Evolutionary conservation across 1,140 invertebrate species (phyloP), one percentile per base, ranked within the genome.

Genomic region (Holcopasites calliopsidis): DNA sequence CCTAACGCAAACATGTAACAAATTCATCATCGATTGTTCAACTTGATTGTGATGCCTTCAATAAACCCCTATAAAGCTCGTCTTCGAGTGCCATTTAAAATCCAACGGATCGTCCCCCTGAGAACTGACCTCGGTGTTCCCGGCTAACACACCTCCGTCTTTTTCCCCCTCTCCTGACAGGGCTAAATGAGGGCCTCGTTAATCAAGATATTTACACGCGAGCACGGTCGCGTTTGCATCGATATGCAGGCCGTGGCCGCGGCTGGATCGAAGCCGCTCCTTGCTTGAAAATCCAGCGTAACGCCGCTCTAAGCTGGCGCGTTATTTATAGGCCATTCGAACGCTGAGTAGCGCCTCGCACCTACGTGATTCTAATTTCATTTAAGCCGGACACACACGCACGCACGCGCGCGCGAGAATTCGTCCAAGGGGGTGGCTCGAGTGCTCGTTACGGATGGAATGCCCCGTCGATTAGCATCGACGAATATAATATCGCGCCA

Each of bases 151-250:
- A 1, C 1, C 5, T 3, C 31, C 13, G 26, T 11, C 21, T 13
- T n/a, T n/a, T 7, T 10, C 3, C 8, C 31, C 13, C 21, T 1
- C 21, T 4, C 6, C 52, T n/a, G 58, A 21, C 44, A 38, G 73
- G 50, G 70, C 60, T 73, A 77, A 78, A 66, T 49, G 71, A 69
- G 80, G 79, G 57, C 42, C 76, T 83, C 80, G 80, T 88, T 87
- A 87, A 89, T 88, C 83, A 83, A 89, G 88, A 84, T 87, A 89
- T 89, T 89, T 87, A 84, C 88, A 86, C 84, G 83, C 79, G 78
- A 70, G 80, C 80, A 83, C 71, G 74, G 86, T 87, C 86, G 76
- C 70, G 28, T 40, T 33, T 64, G 74, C 82, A 80, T 85, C 81
- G 79, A 85, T 84, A 85, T 85, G 83, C 84, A 68, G 62, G 60